Conservation (phyloP, 1,140 invertebrate genomes). For the honey bee (Apis mellifera) region DNA sequence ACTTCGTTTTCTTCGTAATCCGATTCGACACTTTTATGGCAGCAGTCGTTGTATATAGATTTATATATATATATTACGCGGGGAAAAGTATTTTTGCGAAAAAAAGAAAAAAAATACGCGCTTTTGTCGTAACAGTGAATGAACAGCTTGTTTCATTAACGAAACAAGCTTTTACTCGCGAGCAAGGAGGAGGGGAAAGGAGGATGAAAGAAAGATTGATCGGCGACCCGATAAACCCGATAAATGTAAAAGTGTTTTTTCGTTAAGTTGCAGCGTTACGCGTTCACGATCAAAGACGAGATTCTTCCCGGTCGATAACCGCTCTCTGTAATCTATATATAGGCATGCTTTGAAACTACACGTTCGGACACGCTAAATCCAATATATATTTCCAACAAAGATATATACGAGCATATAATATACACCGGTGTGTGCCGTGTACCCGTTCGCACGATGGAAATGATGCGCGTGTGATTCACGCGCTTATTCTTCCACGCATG, state of each 20-base stretch:
- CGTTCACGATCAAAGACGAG: conserved; percentile 58
- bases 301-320: conserved; percentile 62
- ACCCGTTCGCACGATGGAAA: not conserved
- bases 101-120: too few relatives aligned
- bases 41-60: not conserved
- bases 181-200: not conserved
- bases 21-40: not conserved
- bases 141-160: conserved; percentile 13
- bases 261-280: conserved; percentile 40
- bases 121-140: not conserved
- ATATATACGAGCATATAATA: not conserved
- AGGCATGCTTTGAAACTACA: conserved; percentile 57
- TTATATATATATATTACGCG: too few relatives aligned
- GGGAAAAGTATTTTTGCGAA: too few relatives aligned
- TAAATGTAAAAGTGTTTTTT: conserved; percentile 43
- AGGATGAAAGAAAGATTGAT: not conserved
- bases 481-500: conserved; percentile 8
- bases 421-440: not conserved
- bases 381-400: conserved; percentile 61
- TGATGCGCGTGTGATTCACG: conserved; percentile 10
- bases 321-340: conserved; percentile 65
- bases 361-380: conserved; percentile 62
- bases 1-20: not conserved
- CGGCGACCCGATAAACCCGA: conserved; percentile 26
- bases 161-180: not conserved